Percentiles rank a stretch among this genome's conserved stretches.
phyloP scores from a whole-genome alignment of 64 coral and sea anemone genomes.

The Anthopleura sola region DNA sequence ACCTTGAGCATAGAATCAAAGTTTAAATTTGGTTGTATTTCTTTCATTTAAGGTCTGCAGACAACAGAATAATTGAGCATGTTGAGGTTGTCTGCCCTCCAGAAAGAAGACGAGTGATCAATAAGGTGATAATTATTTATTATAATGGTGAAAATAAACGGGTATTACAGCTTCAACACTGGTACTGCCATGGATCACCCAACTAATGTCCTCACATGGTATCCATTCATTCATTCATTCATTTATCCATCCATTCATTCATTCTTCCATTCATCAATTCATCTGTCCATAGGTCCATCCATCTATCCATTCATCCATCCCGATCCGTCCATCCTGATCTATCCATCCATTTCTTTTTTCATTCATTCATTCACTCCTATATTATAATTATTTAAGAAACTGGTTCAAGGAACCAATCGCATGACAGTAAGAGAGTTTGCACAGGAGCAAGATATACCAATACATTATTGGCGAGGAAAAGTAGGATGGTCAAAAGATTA shows the following conservation, averaged over 20 bases:
- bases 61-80: constrained; percentile 46
- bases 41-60: not conserved
- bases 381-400: not conserved
- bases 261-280: no score
- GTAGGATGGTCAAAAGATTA: constrained; percentile 54
- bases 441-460: constrained; percentile 26
- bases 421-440: constrained; percentile 68
- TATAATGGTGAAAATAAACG: no score
- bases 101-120: constrained; percentile 57
- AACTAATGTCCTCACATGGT: no score
- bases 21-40: not conserved
- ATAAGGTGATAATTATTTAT: not conserved
- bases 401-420: constrained; percentile 18
- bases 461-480: constrained; percentile 65
- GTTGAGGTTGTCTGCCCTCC: constrained; percentile 87
- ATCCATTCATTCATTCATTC: no score
- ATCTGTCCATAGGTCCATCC: no score
- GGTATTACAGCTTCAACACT: no score
- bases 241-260: no score
- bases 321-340: not conserved
- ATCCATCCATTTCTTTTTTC: not conserved
- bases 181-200: no score
- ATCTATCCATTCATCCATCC: no score
- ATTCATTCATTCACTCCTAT: not conserved
- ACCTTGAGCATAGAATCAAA: no score